Conservation (phyloP, 2,113 vertebrate genomes). For the Nestor notabilis region DNA sequence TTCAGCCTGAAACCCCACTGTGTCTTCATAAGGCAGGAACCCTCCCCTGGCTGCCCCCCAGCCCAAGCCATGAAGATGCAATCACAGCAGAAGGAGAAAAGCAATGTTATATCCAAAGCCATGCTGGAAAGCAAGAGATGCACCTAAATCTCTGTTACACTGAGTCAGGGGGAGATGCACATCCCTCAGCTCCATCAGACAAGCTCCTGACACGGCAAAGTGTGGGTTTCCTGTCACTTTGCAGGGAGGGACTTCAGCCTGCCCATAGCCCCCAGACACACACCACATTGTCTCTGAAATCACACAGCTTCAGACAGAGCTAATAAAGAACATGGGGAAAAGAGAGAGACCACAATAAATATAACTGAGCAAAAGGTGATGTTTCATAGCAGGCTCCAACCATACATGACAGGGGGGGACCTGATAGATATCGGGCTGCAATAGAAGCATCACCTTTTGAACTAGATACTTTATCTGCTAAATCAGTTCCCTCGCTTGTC, state of each 20-base stretch:
- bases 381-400: background rate
- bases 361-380: background rate
- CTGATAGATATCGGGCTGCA: background rate
- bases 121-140: background rate
- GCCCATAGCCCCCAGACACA: background rate
- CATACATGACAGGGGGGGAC: background rate
- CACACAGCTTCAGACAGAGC: background rate
- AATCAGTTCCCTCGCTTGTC: conserved; percentile 6
- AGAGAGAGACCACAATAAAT: background rate
- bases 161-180: background rate
- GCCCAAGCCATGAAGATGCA: background rate
- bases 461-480: conserved; percentile 9
- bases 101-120: background rate
- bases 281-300: rapidly evolving
- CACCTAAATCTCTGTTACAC: background rate
- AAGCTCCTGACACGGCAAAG: background rate
- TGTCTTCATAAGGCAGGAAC: background rate
- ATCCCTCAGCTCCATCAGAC: background rate
- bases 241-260: background rate
- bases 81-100: background rate
- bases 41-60: background rate
- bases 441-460: conserved; percentile 13
- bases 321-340: background rate
- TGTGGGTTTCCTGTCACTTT: rapidly evolving
- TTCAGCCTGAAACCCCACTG: rapidly evolving